Conservation (phyloP, 2,888 invertebrate genomes). For the Ferdinandea cuprea region DNA sequence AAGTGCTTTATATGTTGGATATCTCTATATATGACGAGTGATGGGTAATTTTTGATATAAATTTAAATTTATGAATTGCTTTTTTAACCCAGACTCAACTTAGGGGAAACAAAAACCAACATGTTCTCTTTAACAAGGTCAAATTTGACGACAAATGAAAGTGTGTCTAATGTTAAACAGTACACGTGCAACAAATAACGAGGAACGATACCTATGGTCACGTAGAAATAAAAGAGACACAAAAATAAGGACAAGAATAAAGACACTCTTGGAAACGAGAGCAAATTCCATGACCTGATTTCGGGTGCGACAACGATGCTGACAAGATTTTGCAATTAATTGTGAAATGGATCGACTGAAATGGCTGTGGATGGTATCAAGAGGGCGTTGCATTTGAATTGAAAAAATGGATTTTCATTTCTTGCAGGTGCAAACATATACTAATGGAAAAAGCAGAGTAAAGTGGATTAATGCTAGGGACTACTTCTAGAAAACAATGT, state of each 20-base stretch:
- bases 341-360: background rate
- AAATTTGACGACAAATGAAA: slow-evolving; percentile 22
- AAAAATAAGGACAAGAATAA: slow-evolving; percentile 1
- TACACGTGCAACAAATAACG: background rate
- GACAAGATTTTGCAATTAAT: slow-evolving; percentile 39
- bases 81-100: no score
- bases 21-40: no score
- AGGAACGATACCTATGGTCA: slow-evolving; percentile 8
- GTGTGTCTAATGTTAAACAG: background rate
- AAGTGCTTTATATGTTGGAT: background rate
- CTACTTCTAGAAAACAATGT: no score
- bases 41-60: no score
- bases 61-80: no score
- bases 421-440: no score
- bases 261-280: slow-evolving; percentile 9
- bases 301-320: background rate
- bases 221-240: slow-evolving; percentile 1
- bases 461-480: no score
- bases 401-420: background rate
- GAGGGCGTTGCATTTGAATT: background rate
- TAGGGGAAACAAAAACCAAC: no score
- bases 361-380: no score
- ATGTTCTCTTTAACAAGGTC: background rate
- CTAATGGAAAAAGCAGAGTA: no score
- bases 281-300: slow-evolving; percentile 17